Evolutionary conservation across 2,113 vertebrate species (phyloP).

Genomic region (Australoheros scitulus): DNA sequence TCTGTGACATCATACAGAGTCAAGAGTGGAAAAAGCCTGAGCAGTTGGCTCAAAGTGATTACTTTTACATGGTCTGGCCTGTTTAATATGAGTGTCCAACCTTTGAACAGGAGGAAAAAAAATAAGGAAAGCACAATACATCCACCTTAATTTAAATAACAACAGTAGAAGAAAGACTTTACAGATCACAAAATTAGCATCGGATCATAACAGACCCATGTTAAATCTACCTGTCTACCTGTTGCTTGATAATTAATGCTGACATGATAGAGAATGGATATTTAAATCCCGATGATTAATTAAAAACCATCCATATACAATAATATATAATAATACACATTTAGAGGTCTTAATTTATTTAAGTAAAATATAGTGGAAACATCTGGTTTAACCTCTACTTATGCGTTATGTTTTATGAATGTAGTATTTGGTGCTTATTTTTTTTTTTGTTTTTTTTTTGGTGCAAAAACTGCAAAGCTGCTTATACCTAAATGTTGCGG

Average conservation of each 20-base stretch:
- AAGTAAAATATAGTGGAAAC: background rate
- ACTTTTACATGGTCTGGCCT: background rate
- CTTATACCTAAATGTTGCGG: background rate
- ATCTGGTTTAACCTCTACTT: background rate
- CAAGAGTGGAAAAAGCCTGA: background rate
- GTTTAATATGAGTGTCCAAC: background rate
- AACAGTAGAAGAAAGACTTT: background rate
- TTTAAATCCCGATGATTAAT: background rate
- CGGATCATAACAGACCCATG: background rate
- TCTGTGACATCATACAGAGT: background rate
- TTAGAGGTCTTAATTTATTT: background rate
- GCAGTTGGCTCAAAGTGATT: background rate
- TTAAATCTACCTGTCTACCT: background rate
- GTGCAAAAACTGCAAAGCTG: background rate
- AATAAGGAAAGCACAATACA: background rate
- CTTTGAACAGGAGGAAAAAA: background rate
- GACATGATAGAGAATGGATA: background rate
- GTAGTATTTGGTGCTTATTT: background rate
- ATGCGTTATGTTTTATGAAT: background rate
- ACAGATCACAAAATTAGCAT: background rate
- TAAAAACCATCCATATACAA: background rate
- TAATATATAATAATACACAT: background rate
- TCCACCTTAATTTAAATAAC: background rate
- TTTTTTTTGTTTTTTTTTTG: background rate
- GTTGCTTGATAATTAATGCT: too few relatives aligned